These are phyloP conservation scores for Odocoileus hemionus DNA, from an alignment of 2,113 vertebrate species.

Conservation along the genomic window DNA sequence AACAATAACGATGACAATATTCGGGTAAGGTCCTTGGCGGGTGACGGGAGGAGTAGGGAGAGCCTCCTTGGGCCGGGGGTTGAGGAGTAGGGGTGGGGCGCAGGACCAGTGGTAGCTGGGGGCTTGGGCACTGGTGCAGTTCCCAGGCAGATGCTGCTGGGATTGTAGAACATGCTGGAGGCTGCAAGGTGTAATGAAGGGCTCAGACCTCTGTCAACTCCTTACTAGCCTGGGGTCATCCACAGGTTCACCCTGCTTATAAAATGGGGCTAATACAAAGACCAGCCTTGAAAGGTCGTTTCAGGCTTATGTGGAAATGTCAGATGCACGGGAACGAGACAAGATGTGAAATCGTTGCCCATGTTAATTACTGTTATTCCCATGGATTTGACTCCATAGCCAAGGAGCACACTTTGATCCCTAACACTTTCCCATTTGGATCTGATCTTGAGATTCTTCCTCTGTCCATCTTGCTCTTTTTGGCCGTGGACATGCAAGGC, in stretches of 20 bases:
- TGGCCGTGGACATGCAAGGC: neutral
- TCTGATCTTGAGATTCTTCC: neutral
- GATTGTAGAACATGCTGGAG: neutral
- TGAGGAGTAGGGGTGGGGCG: too few relatives aligned
- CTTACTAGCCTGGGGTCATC: neutral
- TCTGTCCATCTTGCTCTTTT: neutral
- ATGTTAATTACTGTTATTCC: neutral
- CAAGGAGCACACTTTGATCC: neutral
- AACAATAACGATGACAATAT: conserved; percentile 93
- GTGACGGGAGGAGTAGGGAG: neutral
- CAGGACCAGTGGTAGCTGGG: neutral
- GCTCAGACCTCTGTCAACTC: neutral
- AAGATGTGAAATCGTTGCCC: neutral
- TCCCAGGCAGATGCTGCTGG: neutral
- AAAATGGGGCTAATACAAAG: neutral
- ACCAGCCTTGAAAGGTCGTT: neutral
- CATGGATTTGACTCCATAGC: neutral
- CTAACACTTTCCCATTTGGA: neutral
- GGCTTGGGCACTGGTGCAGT: neutral
- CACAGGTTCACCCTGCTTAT: neutral
- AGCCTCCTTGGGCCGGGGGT: neutral
- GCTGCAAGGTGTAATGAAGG: neutral
- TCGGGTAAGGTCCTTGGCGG: conserved; percentile 78
- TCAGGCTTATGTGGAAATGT: neutral
- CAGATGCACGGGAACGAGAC: neutral